A percentile compares a stretch with the other conserved stretches of the same genome.
phyloP scores from a whole-genome alignment of 2,888 invertebrate species.

The Zaprionus lineosus region DNA sequence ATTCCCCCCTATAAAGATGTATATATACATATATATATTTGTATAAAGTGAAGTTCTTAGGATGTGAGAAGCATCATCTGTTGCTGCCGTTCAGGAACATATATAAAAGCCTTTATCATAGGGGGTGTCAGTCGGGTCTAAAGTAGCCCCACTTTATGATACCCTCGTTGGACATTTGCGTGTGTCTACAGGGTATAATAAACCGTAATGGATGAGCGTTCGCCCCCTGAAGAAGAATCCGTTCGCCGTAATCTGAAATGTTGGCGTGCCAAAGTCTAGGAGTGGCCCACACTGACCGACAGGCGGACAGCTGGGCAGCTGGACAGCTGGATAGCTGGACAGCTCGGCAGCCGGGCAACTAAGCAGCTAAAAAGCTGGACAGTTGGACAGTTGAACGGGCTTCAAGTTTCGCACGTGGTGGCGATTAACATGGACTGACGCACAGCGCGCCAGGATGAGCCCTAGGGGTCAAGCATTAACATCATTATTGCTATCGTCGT shows the following conservation, averaged over 20 bases:
- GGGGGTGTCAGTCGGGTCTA: no score
- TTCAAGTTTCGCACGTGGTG: constrained; percentile 29
- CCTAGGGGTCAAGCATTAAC: constrained; percentile 25
- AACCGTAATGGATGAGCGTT: background rate
- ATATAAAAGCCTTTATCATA: no score
- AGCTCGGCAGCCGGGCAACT: no score
- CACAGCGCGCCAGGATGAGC: background rate
- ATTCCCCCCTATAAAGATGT: no score
- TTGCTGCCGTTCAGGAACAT: no score
- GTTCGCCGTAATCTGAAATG: constrained; percentile 1
- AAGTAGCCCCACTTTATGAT: no score
- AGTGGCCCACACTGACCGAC: constrained; percentile 3
- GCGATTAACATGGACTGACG: constrained; percentile 28
- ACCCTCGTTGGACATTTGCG: no score
- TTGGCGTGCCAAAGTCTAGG: constrained; percentile 36
- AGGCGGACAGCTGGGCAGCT: background rate
- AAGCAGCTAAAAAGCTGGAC: background rate
- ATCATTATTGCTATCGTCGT: no score
- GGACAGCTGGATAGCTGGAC: no score
- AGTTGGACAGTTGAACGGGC: constrained; percentile 4
- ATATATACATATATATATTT: no score
- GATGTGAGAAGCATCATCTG: no score
- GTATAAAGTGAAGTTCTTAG: no score
- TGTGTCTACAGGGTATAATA: background rate
- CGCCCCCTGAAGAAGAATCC: background rate